Conservation (phyloP, 1,140 invertebrate genomes). For the Wiebesia pumilae region DNA sequence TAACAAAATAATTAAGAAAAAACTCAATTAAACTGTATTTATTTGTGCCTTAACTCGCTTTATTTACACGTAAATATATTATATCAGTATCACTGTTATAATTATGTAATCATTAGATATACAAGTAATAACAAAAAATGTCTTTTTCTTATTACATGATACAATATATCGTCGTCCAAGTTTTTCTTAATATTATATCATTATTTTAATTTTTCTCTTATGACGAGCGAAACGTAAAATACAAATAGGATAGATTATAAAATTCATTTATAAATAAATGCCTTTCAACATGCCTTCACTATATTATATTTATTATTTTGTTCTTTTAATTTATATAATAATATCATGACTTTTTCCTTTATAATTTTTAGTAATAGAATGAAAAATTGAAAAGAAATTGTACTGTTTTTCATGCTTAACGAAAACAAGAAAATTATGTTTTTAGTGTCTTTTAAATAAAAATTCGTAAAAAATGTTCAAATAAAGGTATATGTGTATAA, state of each 20-base stretch:
- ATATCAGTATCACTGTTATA: slow-evolving; percentile 70
- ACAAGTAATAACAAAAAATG: slow-evolving; percentile 61
- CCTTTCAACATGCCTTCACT: not conserved
- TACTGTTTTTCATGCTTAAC: not conserved
- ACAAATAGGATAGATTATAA: slow-evolving; percentile 40
- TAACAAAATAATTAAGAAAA: slow-evolving; percentile 2
- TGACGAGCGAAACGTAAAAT: slow-evolving; percentile 41
- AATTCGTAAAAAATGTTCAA: not conserved
- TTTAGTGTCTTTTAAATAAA: not conserved
- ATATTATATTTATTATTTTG: not conserved
- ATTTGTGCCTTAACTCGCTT: slow-evolving; percentile 58
- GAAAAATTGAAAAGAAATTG: not conserved
- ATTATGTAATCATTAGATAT: slow-evolving; percentile 68
- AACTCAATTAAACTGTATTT: not conserved
- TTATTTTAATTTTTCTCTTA: slow-evolving; percentile 9
- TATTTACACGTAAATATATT: slow-evolving; percentile 75
- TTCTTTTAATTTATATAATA: slow-evolving; percentile 40
- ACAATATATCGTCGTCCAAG: slow-evolving; percentile 45
- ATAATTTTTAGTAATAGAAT: not conserved
- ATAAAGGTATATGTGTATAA: not conserved
- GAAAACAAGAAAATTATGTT: slow-evolving; percentile 1
- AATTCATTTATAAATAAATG: slow-evolving; percentile 36
- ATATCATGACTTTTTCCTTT: slow-evolving; percentile 9
- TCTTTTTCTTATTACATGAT: slow-evolving; percentile 39
- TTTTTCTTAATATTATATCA: slow-evolving; percentile 24